phyloP scores from a whole-genome alignment of 2,888 invertebrate species.

The Deroplatys truncata region DNA sequence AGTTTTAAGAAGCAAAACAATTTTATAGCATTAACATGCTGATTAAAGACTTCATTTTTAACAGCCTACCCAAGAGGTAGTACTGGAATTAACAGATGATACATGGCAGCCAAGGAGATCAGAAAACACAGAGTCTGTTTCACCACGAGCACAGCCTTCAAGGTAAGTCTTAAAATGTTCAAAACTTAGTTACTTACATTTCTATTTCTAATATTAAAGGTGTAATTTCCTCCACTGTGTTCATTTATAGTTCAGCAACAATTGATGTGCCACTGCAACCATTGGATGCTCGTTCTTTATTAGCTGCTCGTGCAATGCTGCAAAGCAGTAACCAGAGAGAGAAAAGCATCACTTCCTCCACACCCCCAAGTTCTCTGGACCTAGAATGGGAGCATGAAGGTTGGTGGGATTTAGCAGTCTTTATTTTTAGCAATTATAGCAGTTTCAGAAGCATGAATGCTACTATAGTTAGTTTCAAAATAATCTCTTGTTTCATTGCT shows the following conservation, averaged over 20 bases:
- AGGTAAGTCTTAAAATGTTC: background rate
- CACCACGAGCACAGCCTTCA: background rate
- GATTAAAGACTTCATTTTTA: background rate
- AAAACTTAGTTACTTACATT: background rate
- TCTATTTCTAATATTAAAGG: background rate
- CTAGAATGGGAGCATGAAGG: constrained; percentile 69
- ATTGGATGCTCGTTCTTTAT: constrained; percentile 53
- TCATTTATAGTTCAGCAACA: background rate
- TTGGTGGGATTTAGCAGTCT: constrained; percentile 33
- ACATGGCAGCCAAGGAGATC: constrained; percentile 20
- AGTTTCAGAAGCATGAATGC: background rate
- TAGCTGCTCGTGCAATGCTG: constrained; percentile 32
- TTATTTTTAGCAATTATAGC: no score
- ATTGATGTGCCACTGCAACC: constrained; percentile 56
- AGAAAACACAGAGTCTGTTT: background rate
- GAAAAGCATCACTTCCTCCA: constrained; percentile 47
- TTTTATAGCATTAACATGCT: background rate
- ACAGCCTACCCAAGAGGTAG: constrained; percentile 25
- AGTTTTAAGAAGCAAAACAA: background rate
- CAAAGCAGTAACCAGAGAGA: constrained; percentile 29
- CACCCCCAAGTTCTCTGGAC: constrained; percentile 63
- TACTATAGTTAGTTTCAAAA: no score
- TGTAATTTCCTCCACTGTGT: background rate
- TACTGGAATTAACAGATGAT: constrained; percentile 31
- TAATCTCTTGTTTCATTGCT: no score